Conservation (phyloP, 37 sponge, comb jelly and placozoan species). For the Oopsacas minuta region DNA sequence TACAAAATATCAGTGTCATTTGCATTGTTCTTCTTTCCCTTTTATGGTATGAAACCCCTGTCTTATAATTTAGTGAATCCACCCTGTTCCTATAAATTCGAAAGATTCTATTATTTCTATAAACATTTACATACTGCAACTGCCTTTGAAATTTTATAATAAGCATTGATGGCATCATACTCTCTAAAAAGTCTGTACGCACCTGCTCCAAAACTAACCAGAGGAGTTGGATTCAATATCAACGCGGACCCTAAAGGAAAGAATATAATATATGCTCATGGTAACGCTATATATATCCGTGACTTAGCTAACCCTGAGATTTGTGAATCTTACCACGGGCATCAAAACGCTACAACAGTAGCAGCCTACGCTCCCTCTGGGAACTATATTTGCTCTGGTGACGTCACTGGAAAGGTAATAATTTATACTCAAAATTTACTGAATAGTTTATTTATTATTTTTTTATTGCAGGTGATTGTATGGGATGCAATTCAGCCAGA, state of each 20-base stretch:
- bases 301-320: conserved; percentile 71
- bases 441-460: not conserved
- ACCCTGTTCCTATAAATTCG: not conserved
- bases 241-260: conserved; percentile 90
- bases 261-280: conserved; percentile 78
- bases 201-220: conserved; percentile 4
- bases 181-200: not conserved
- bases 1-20: too few species aligned
- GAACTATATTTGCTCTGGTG: conserved; percentile 91
- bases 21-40: too few species aligned
- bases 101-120: not conserved
- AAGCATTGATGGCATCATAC: not conserved
- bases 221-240: conserved; percentile 53
- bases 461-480: conserved; percentile 52
- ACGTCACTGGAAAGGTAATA: conserved; percentile 34
- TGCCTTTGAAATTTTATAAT: not conserved
- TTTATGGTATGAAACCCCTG: not conserved
- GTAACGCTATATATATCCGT: conserved; percentile 74
- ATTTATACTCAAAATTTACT: not conserved
- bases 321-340: conserved; percentile 75
- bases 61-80: not conserved
- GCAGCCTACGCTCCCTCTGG: conserved; percentile 89
- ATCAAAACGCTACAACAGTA: conserved; percentile 68
- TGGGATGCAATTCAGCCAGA: conserved; percentile 98
- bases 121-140: not conserved